These are phyloP conservation scores for Microdon myrmicae DNA, from an alignment of 2,888 invertebrate species.

Conservation along the genomic window DNA sequence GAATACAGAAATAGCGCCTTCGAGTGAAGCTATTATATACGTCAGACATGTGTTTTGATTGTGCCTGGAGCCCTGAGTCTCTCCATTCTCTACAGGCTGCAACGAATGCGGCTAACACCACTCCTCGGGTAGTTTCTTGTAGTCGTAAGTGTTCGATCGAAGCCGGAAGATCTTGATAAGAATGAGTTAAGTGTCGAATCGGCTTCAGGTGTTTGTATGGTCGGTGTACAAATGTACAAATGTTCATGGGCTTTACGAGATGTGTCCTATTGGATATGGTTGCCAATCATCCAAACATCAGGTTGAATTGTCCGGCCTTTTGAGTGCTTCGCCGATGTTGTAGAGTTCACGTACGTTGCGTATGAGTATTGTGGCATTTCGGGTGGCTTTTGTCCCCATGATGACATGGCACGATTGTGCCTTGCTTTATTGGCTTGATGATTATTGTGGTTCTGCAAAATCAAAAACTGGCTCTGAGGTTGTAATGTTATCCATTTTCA, in stretches of 20 bases:
- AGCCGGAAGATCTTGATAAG: constrained; percentile 47
- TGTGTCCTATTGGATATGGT: constrained; percentile 50
- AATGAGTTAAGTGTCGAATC: constrained; percentile 51
- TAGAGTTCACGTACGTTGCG: constrained; percentile 24
- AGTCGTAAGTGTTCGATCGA: constrained; percentile 41
- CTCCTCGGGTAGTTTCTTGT: constrained; percentile 11
- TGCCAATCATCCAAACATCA: constrained; percentile 50
- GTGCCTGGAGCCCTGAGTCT: constrained; percentile 31
- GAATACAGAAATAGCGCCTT: constrained; percentile 28
- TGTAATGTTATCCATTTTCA: too few relatives aligned
- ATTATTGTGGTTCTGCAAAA: too few relatives aligned
- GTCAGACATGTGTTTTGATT: constrained; percentile 52
- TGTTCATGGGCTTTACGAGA: constrained; percentile 20
- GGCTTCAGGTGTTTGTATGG: constrained; percentile 49
- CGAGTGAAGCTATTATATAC: constrained; percentile 46
- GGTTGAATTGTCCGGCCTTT: constrained; percentile 47
- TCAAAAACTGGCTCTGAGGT: too few relatives aligned
- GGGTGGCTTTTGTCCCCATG: constrained; percentile 46
- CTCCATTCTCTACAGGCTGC: background rate
- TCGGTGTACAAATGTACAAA: constrained; percentile 17
- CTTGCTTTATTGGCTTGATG: constrained; percentile 50
- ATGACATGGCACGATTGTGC: constrained; percentile 50
- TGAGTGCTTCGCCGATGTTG: too few relatives aligned
- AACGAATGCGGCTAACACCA: background rate
- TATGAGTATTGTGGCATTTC: constrained; percentile 45